Conservation (phyloP, 2,113 vertebrate species). For the Ictidomys tridecemlineatus region DNA sequence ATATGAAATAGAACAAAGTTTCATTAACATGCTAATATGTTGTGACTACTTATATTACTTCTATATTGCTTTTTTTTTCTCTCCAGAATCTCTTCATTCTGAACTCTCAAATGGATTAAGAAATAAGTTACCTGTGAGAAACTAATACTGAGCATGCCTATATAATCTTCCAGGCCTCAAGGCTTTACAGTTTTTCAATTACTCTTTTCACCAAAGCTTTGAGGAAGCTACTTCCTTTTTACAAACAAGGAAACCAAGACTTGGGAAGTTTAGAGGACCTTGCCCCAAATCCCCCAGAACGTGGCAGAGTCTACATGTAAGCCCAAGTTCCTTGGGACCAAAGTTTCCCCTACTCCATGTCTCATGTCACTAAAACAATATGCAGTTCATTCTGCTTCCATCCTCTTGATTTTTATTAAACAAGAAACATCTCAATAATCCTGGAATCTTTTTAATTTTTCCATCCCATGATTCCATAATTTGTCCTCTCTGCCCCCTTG, state of each 20-base stretch:
- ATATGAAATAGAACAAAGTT: background rate
- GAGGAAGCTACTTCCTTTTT: constrained; percentile 5
- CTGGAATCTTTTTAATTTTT: background rate
- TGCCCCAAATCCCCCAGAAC: background rate
- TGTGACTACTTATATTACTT: background rate
- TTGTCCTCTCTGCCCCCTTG: background rate
- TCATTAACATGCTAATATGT: background rate
- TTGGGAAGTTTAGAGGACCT: background rate
- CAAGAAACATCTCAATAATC: background rate
- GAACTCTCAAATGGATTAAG: background rate
- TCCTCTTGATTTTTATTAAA: background rate
- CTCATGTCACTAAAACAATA: background rate
- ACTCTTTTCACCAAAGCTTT: background rate
- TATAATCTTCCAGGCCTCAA: background rate
- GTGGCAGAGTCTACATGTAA: background rate
- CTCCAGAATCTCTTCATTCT: background rate
- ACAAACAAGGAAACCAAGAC: background rate
- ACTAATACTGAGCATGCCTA: background rate
- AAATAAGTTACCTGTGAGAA: background rate
- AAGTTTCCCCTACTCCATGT: background rate
- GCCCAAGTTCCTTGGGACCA: background rate
- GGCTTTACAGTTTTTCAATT: background rate
- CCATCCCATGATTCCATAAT: background rate
- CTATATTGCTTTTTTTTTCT: too few relatives aligned
- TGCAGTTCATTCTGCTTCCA: background rate